Evolutionary conservation across 2,113 vertebrate genomes (phyloP), one percentile per base, ranked within the genome.

Genomic region (Lathamus discolor): DNA sequence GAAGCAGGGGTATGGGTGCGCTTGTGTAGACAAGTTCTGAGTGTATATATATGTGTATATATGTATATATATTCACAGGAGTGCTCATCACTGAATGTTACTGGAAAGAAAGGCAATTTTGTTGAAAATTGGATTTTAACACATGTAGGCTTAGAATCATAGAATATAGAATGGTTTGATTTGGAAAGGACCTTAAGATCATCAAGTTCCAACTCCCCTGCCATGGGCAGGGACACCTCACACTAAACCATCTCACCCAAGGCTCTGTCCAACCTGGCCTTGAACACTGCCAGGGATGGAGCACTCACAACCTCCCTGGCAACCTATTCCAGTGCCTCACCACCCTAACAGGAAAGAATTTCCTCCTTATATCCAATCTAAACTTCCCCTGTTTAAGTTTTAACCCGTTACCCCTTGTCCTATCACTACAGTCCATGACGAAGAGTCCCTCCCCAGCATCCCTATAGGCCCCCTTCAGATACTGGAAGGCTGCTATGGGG

Each of bases 51-150:
- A 5, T 52, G 52, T 54, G 33, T 59, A 24, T 4, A 24, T 29
- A 43, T 54, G 9, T 10, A 35, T 29, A 46, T 18, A 5, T 52
- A 74, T 80, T 78, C 37, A 59, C 7, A 52, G 78, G 78, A 46
- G 37, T 35, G 37, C 52, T 83, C 31, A 28, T 28, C 52, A 37
- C 3, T 46, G 33, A 76, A 54, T 1, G 0, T 55, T 37, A 35
- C 20, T 72, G 61, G n/a, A 88, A 59, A 90, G 17, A 69, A 80
- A 86, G 28, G 48, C 61, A 16, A 55, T 83, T 77, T 70, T 48
- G 43, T 37, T 23, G 73, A 55, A 91, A 90, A 96, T 3, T 16
- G 39, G 17, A 10, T 43, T 92, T 88, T 78, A 96, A 72, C 63
- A 44, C 7, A 1, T 43, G 27, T 51, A 78, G 55, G 25, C 51